Conservation (phyloP, 2,797 vertebrate genomes). For the Sebastolobus alascanus region DNA sequence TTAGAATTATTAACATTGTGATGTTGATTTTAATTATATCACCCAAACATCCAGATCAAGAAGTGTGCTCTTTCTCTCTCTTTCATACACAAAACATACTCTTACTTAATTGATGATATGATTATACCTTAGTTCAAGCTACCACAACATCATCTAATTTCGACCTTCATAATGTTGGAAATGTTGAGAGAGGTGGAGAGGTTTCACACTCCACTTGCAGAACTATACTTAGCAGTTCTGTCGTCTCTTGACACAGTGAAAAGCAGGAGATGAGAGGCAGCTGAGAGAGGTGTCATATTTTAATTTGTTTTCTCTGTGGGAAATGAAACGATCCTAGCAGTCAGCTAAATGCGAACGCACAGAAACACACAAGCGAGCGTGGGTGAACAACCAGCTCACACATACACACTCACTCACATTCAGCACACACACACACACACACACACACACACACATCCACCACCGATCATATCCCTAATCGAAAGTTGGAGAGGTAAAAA, state of each 20-base stretch:
- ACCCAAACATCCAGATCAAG: neutral
- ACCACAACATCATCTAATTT: slow-evolving; percentile 19
- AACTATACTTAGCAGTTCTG: slow-evolving; percentile 74
- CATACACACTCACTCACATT: neutral
- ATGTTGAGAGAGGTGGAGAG: slow-evolving; percentile 56
- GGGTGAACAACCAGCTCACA: neutral
- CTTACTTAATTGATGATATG: neutral
- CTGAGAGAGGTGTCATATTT: slow-evolving; percentile 75
- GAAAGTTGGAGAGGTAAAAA: slow-evolving; percentile 52
- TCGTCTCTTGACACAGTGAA: slow-evolving; percentile 63
- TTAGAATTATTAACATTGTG: neutral
- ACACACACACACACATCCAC: neutral
- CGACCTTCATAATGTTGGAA: slow-evolving; percentile 25
- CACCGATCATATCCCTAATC: slow-evolving; percentile 26
- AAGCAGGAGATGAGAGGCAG: slow-evolving; percentile 70
- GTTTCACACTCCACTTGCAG: slow-evolving; percentile 57
- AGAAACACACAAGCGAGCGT: slow-evolving; percentile 9
- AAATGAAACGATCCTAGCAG: slow-evolving; percentile 58
- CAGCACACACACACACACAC: neutral
- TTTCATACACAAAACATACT: neutral
- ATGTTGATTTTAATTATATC: neutral
- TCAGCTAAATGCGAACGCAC: slow-evolving; percentile 34
- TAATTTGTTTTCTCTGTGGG: slow-evolving; percentile 78
- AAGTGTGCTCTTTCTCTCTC: neutral
- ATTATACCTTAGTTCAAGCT: slow-evolving; percentile 39